Evolutionary conservation across 2,113 vertebrate genomes (phyloP), one percentile per base, ranked within the genome.

Genomic region (Cinclus mexicanus): DNA sequence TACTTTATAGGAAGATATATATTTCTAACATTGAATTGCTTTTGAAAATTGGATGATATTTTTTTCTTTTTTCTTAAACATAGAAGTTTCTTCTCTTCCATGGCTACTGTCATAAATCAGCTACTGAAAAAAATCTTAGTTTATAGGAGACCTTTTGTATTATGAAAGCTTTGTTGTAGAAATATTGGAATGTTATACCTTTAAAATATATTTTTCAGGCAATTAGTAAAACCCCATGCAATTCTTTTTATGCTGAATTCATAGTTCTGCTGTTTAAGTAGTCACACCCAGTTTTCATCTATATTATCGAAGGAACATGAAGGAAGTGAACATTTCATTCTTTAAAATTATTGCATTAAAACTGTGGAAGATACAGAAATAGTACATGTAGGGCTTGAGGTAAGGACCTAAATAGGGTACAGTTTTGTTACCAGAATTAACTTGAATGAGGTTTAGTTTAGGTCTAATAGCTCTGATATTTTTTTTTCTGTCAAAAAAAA

Each of bases 361-460:
- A 71, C n/a, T 82, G 20, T 13, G 42, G 52, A 87, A 89, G 78
- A 46, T 55, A 26, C 29, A 85, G 52, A 52, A 65, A 46, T 14
- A 65, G 35, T 41, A 57, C 2, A 2, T 31, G 9, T 44, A 37
- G 46, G 56, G 7, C 23, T 84, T 89, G 37, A 41, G 22, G 4
- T 85, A 83, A 65, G 19, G 21, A 26, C 22, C 21, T 53, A 81
- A 59, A 26, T 9, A 52, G 17, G 39, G 17, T 71, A 24, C 42
- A 41, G 53, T 96, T 86, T 93, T 71, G 41, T 75, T 78, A 87
- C 80, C 52, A 93, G 80, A 16, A 96, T 97, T 95, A 89, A 96
- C 97, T 98, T 97, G 96, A 97, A 95, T 96, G 95, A 97, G 97
- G 93, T 97, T 98, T 98, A 77, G 80, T 95, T 91, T 96, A 89